phyloP scores from a whole-genome alignment of 64 coral and sea anemone genomes.

The Platygyra sinensis region DNA sequence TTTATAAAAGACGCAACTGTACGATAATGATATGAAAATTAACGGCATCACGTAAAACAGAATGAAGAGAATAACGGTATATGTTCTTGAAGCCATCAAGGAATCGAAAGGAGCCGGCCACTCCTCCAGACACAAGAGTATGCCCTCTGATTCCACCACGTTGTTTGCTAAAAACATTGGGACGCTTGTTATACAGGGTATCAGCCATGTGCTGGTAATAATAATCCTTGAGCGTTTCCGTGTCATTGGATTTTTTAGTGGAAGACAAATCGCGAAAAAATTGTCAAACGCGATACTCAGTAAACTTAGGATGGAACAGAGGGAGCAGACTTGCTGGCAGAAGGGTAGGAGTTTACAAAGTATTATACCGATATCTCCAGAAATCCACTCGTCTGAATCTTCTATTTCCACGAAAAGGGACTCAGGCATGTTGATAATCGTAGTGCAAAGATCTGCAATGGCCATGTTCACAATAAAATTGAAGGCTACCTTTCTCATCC shows the following conservation, averaged over 20 bases:
- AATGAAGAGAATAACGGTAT: constrained; percentile 39
- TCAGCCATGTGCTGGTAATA: constrained; percentile 34
- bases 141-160: background rate
- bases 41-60: constrained; percentile 35
- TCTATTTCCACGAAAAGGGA: background rate
- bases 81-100: background rate
- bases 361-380: constrained; percentile 4
- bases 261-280: constrained; percentile 31
- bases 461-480: constrained; percentile 9
- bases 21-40: background rate
- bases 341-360: constrained; percentile 61
- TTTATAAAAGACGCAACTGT: constrained; percentile 23
- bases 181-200: constrained; percentile 8
- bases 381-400: constrained; percentile 15
- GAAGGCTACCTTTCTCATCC: background rate
- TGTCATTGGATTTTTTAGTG: constrained; percentile 35
- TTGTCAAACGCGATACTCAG: constrained; percentile 44
- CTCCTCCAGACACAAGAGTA: constrained; percentile 43
- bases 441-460: constrained; percentile 15
- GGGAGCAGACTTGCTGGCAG: constrained; percentile 22
- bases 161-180: constrained; percentile 51
- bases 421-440: constrained; percentile 27
- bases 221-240: constrained; percentile 16
- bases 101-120: constrained; percentile 52
- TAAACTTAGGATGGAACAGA: constrained; percentile 48